Percentiles rank a stretch among this genome's conserved stretches.
Evolutionary conservation across 2,888 invertebrate species (phyloP).

Genomic region (Eristalis pertinax): DNA sequence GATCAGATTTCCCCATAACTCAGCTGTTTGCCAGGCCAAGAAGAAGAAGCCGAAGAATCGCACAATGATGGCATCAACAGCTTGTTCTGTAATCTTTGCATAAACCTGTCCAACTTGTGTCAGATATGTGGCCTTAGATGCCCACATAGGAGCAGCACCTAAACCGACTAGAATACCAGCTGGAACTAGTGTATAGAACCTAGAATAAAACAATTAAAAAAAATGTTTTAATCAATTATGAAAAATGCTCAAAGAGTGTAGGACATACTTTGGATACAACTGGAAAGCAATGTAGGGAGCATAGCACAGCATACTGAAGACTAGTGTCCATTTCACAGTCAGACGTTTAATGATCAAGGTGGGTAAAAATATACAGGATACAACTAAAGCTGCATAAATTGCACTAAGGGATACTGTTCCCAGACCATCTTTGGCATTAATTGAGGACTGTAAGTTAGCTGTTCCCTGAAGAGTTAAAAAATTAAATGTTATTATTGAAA

Average conservation of each 20-base stretch:
- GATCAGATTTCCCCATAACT: constrained; percentile 97
- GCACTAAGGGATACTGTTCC: constrained; percentile 95
- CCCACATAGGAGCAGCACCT: constrained; percentile 99
- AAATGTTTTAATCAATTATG: constrained; percentile 74
- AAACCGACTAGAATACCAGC: constrained; percentile 96
- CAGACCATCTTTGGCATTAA: constrained; percentile 93
- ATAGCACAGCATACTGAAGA: constrained; percentile 95
- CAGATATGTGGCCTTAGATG: constrained; percentile 98
- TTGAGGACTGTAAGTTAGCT: constrained; percentile 95
- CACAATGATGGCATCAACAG: constrained; percentile 95
- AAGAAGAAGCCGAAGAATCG: constrained; percentile 99
- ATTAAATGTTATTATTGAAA: constrained; percentile 1
- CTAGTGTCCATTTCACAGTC: constrained; percentile 98
- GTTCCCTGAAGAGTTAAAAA: constrained; percentile 86
- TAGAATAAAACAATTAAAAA: constrained; percentile 78
- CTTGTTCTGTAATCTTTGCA: constrained; percentile 92
- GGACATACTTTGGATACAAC: constrained; percentile 88
- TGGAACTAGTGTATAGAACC: constrained; percentile 95
- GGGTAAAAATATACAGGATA: constrained; percentile 97
- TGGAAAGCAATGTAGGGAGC: constrained; percentile 97
- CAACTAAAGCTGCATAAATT: constrained; percentile 94
- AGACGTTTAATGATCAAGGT: constrained; percentile 95
- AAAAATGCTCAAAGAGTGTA: not conserved
- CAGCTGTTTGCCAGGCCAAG: constrained; percentile 97
- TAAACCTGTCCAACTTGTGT: constrained; percentile 96